Evolutionary conservation across 2,113 vertebrate genomes (phyloP), one percentile per base, ranked within the genome.

Genomic region (Vanacampus margaritifer): DNA sequence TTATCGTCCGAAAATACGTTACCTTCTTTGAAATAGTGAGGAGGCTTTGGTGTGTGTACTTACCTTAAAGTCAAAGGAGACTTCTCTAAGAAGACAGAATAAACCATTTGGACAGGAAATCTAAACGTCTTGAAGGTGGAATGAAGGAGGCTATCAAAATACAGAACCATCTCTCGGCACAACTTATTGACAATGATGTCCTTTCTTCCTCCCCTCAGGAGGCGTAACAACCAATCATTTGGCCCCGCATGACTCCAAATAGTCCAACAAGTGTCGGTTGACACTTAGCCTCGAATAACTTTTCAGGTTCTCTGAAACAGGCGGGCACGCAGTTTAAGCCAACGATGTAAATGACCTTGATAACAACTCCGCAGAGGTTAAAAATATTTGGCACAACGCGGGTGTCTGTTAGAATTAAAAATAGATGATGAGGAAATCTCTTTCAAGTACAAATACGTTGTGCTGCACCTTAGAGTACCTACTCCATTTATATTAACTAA

Each of bases 91-190:
- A 10, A 16, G 17, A 21, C 16, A 11, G 16, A n/a, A 21, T 59
- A 19, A 54, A 54, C 10, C 11, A 8, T 59, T 21, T 59, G 57
- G 28, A 11, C 26, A 36, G 6, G 57, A 36, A 59, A 59, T 59
- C 17, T 59, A 21, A 36, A 59, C 36, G 57, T 7, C 19, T 59
- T 59, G 57, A 59, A 59, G 57, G 57, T 59, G 28, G 32, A 35
- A 32, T 58, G 17, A 58, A 19, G 32, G 56, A 32, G 56, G 56
- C 56, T 19, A 35, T 58, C 28, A 59, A 59, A 21, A 59, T 59
- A 36, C 32, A 12, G 32, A 36, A 36, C 35, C 17, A 32, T 21
- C 19, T 59, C 57, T 36, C 57, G 11, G 57, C 57, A 36, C 57
- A 35, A 58, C 17, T 35, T 58, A 58, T 35, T 7, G 28, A 59